Base-by-base conservation (phyloP, 2,797 vertebrate species). In the Chelon auratus region DNA sequence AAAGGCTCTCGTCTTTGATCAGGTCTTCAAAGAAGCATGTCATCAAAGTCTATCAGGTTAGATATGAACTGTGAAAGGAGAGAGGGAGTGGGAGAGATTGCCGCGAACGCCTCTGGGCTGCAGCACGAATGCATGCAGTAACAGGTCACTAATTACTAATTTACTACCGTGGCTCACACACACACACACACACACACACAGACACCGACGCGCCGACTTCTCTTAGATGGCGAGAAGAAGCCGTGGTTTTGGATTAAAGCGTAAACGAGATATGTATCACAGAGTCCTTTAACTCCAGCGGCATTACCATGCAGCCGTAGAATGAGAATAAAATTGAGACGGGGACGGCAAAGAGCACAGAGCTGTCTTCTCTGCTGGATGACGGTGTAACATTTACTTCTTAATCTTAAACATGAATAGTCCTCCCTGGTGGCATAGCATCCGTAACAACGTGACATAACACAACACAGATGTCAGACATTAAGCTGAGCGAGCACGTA, bases 1-100 rank as follows among this genome's bases (percentile, higher is more conserved):
- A 93, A 93, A 94, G 87, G 78, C 85, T 54, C 72, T 58, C 37
- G 12, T 83, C 92, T 95, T 95, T 95, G 94, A 95, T 95, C 93
- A 87, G 85, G 77, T 91, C 91, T 95, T 95, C 94, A 94, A 95
- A 94, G 92, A 88, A 83, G 80, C 39, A 37, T 88, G 85, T 92
- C 93, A 93, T 95, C 93, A 94, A 93, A 94, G 91, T 93, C 86
- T 87, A 92, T 92, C 89, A 92, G 91, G 90, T 92, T 86, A 90
- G 85, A 91, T 93, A 93, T 86, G 80, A 90, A 91, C 86, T 80
- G 79, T 78, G 77, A 56, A 56, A 77, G 60, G 62, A 52, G 52
- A 63, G 72, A 58, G 79, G 9, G 72, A 36, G 45, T 39, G 58
- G 26, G 65, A 60, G 68, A 40, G 76, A 73, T 84, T 53, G 65